These are phyloP conservation scores for Buteo buteo DNA, from an alignment of 2,113 vertebrate genomes.

Conservation along the genomic window DNA sequence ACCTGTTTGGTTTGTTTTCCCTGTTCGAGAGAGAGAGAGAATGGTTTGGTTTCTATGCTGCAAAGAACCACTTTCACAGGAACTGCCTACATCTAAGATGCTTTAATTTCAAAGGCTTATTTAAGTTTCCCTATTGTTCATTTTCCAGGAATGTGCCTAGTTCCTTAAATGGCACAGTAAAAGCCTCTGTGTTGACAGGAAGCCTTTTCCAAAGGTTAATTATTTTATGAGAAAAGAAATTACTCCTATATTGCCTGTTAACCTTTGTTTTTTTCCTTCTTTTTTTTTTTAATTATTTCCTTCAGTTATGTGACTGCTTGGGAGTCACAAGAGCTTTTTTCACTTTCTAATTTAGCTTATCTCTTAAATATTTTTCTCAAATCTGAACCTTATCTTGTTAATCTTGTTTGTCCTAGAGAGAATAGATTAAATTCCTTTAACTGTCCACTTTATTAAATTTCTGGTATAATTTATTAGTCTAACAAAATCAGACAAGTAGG, in stretches of 20 bases:
- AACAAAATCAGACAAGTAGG: constrained; percentile 73
- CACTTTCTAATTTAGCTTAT: constrained; percentile 68
- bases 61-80: background rate
- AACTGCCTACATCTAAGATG: background rate
- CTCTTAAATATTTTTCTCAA: constrained; percentile 68
- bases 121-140: constrained; percentile 21
- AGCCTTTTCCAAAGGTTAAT: constrained; percentile 70
- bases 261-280: constrained; percentile 50
- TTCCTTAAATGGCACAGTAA: constrained; percentile 47
- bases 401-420: constrained; percentile 73
- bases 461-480: constrained; percentile 72
- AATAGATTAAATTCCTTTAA: constrained; percentile 74
- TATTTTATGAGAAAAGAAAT: constrained; percentile 68
- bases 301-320: constrained; percentile 33
- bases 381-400: constrained; percentile 67
- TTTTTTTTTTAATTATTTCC: constrained; percentile 49
- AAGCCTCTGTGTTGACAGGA: constrained; percentile 53
- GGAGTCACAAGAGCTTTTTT: constrained; percentile 43
- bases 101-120: background rate
- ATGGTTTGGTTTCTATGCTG: background rate
- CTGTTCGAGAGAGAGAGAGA: background rate
- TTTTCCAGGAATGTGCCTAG: constrained; percentile 38
- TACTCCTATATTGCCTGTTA: constrained; percentile 58
- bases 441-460: constrained; percentile 78
- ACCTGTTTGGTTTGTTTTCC: background rate